Evolutionary conservation across 2,888 invertebrate genomes (phyloP).

Genomic region (Agrotis segetum): DNA sequence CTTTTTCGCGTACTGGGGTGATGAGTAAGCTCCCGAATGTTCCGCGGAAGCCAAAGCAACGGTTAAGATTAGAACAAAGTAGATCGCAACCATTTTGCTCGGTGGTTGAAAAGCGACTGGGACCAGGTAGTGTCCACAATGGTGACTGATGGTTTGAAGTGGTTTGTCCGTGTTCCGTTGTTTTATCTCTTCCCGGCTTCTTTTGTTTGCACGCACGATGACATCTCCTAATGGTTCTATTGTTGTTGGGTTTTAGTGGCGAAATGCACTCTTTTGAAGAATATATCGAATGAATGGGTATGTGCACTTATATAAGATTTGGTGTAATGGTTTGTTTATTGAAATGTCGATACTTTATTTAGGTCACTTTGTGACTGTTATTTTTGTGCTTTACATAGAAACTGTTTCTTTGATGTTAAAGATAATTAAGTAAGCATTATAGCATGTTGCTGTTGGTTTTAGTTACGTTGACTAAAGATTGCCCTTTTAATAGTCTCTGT

Average conservation of each 20-base stretch:
- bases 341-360: slow-evolving; percentile 16
- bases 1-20: slow-evolving; percentile 89
- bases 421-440: background rate
- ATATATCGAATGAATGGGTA: slow-evolving; percentile 57
- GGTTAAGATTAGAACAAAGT: slow-evolving; percentile 70
- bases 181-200: slow-evolving; percentile 88
- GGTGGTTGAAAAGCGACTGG: slow-evolving; percentile 67
- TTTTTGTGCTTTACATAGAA: background rate
- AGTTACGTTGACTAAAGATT: no score
- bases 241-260: slow-evolving; percentile 83
- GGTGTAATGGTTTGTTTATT: slow-evolving; percentile 36
- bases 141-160: slow-evolving; percentile 76
- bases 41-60: slow-evolving; percentile 73
- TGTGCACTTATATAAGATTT: slow-evolving; percentile 47
- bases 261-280: slow-evolving; percentile 60
- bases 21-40: slow-evolving; percentile 89
- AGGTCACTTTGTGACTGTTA: background rate
- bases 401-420: background rate
- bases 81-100: slow-evolving; percentile 79
- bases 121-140: slow-evolving; percentile 80
- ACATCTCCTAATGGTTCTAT: slow-evolving; percentile 87
- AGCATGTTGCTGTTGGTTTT: no score
- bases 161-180: slow-evolving; percentile 73
- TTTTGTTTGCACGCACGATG: slow-evolving; percentile 90
- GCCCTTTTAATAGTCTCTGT: no score